Percentiles rank a stretch among this genome's conserved stretches.
Evolutionary conservation across 1,140 invertebrate species (phyloP).

Genomic region (Scylla paramamosain): DNA sequence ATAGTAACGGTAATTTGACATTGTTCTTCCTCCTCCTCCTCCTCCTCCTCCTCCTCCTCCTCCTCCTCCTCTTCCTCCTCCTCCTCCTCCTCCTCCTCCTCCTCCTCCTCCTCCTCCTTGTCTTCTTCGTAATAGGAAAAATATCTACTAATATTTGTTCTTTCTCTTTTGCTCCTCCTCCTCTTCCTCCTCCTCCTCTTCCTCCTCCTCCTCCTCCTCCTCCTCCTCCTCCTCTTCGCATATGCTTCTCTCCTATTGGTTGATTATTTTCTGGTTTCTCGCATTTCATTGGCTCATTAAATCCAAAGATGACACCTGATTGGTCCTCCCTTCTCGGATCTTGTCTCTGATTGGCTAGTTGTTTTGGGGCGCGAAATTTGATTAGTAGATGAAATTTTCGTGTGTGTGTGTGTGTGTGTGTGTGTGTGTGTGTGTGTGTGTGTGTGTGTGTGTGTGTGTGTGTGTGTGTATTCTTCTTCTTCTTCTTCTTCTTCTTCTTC

Average conservation of each 20-base stretch:
- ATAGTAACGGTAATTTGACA: background rate
- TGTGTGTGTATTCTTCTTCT: too few relatives aligned
- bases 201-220: too few relatives aligned
- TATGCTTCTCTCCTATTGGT: too few relatives aligned
- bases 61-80: background rate
- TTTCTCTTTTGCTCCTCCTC: background rate
- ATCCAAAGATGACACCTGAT: too few relatives aligned
- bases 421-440: background rate
- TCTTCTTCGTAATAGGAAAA: background rate
- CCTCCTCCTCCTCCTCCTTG: background rate
- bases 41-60: background rate
- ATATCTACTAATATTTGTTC: background rate
- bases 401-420: background rate
- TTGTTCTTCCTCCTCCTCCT: background rate
- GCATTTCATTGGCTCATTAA: too few relatives aligned
- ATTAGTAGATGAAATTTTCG: background rate
- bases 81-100: background rate
- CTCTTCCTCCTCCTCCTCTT: too few relatives aligned
- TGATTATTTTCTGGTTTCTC: too few relatives aligned
- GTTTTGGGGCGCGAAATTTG: too few relatives aligned
- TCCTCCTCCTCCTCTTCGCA: too few relatives aligned
- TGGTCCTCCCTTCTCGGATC: too few relatives aligned
- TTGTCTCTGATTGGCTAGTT: too few relatives aligned
- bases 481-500: too few relatives aligned
- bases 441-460: slow-evolving; percentile 16